Evolutionary conservation across 2,888 invertebrate species (phyloP).

Genomic region (Cerceris ruficornis): DNA sequence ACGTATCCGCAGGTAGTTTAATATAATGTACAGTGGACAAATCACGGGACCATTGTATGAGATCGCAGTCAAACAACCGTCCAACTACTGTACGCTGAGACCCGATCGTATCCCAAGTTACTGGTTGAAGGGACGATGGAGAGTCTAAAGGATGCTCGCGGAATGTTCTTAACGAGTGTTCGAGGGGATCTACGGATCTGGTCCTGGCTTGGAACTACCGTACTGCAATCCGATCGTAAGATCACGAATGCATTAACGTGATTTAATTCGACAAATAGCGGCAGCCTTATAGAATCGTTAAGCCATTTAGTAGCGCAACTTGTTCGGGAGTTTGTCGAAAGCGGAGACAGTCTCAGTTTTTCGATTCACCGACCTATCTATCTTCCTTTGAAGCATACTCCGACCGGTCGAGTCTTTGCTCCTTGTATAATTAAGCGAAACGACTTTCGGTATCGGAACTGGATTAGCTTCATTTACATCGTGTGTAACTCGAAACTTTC

Average conservation of each 20-base stretch:
- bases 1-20: constrained; percentile 24
- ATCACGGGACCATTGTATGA: constrained; percentile 58
- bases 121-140: constrained; percentile 39
- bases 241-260: constrained; percentile 74
- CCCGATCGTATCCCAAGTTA: constrained; percentile 57
- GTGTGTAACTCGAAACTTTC: constrained; percentile 52
- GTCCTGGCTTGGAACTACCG: constrained; percentile 57
- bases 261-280: constrained; percentile 76
- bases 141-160: constrained; percentile 32
- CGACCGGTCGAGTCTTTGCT: constrained; percentile 35
- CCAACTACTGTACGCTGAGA: constrained; percentile 32
- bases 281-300: constrained; percentile 75
- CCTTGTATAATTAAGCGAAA: constrained; percentile 58
- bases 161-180: constrained; percentile 67
- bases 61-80: constrained; percentile 51
- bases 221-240: constrained; percentile 60
- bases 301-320: constrained; percentile 64
- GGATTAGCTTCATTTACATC: constrained; percentile 70
- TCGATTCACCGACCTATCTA: constrained; percentile 21
- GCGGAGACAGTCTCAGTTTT: constrained; percentile 25
- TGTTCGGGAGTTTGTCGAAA: constrained; percentile 48
- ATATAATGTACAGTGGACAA: constrained; percentile 57
- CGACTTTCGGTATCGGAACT: constrained; percentile 60
- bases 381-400: constrained; percentile 5
- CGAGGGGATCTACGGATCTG: constrained; percentile 60